Base-by-base conservation (phyloP, 2,888 invertebrate genomes). In the Pharmacophagus antenor region DNA sequence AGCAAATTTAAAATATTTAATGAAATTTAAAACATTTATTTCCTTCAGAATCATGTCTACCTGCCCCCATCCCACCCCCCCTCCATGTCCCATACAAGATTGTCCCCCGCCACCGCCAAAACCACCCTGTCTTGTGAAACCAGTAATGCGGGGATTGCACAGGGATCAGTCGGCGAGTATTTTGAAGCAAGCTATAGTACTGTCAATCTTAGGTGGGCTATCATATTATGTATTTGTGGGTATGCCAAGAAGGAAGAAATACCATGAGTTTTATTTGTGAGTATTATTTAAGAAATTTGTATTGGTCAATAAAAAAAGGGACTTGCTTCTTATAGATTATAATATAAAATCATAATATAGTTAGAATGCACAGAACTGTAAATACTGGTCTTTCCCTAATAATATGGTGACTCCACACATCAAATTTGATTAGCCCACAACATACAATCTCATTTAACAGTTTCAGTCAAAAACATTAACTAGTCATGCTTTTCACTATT, bases 201-300 rank as follows among this genome's bases (percentile, higher is more conserved):
- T 92, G 4, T 79, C 90, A 0, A 55, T 77, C 0, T 23, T 79
- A 0, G 75, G 80, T 2, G 93, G 92, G 0, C 48, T 84, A 0
- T 77, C 79, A 1, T 79, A 83, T 62, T 93, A 94, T 68, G 2
- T 88, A 0, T 31, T 91, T 0, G 68, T 94, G 21, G 90, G 85
- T 54, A 83, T 92, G 48, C 91, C 92, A 0, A 92, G 93, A 56
- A 94, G 92, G 68, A 75, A 81, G 10, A 85, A 79, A 53, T 96
- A 96, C 69, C 94, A 92, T 42, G 94, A 95, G 37, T 97, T 94
- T 79, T 95, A 96, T 91, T 94, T 92, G 97, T 96, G 91, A 91
- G 88, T 82, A 57, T 42, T 37, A 37, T 8, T 3, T 46, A n/a
- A n/a, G n/a, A n/a, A n/a, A n/a, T n/a, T n/a, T n/a, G n/a, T n/a